Evolutionary conservation across 2,797 vertebrate genomes (phyloP), one percentile per base, ranked within the genome.

Genomic region (Avahi laniger): DNA sequence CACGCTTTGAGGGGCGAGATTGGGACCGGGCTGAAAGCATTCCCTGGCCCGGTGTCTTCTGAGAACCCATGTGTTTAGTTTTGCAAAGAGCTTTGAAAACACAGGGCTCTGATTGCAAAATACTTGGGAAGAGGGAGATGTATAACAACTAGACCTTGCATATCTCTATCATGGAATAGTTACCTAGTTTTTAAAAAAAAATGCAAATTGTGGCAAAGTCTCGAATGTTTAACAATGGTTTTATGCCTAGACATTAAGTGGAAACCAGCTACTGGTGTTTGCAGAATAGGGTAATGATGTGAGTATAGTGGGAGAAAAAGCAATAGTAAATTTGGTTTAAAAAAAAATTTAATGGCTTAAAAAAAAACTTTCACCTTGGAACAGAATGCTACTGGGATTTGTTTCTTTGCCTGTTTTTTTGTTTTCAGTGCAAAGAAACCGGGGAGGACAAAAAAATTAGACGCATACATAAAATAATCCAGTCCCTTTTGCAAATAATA

Each of bases 11-110:
- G 48, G 87, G 69, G n/a, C 43, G 69, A 94, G 69, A 8, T 5
- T 6, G 83, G 50, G 90, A 18, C 75, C 33, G 4, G 2, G 22
- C 75, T 63, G 69, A 46, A 86, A 86, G 69, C 75, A 6, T 85
- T 82, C 35, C 86, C 30, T n/a, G 93, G 57, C 50, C 73, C 6
- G 12, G 2, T 22, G 75, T 80, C 86, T 54, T 48, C 52, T 41
- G 76, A 83, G 83, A 76, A 75, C 35, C 41, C 28, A 0, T 4
- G 76, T 33, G 59, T 69, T 93, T 86, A 33, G 48, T 75, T 89
- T 95, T 61, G 52, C 70, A 13, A 12, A 80, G 61, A 91, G 73
- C 35, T 89, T 81, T 80, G 75, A 75, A 93, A 88, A 81, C 80
- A 80, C 57, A 15, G 61, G 57, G 52, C 57, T 81, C 38, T 48